Base-by-base conservation (phyloP, 2,113 vertebrate genomes). In the Myodes glareolus region DNA sequence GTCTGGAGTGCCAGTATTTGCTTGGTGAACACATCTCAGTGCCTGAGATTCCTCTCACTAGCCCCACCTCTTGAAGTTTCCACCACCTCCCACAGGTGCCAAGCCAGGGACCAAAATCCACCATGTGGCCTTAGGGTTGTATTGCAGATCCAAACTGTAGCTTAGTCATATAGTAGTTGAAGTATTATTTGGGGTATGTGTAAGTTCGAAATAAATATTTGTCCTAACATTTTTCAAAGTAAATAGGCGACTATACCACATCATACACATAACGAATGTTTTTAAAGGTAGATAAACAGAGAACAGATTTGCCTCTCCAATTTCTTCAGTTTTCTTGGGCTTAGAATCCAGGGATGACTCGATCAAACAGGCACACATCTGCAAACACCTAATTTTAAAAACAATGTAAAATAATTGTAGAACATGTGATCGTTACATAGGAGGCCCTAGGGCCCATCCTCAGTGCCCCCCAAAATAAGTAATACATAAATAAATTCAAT, bases 341-440 rank as follows among this genome's bases (percentile, higher is more conserved):
- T 84, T 10, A 2, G 17, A 39, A 88, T 39, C 0, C 19, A 3
- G 3, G 47, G 1, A 65, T 39, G 45, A 84, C 77, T 61, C 42
- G 8, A n/a, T 36, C 47, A 45, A 45, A 31, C 36, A 61, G 8
- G 23, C 17, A 52, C 50, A 50, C 33, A 3, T 47, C 3, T 47
- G 19, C 36, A 73, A 73, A 67, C 45, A 55, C 5, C 9, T 58
- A 33, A 8, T 33, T 73, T 78, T 23, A 78, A 58, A 85, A 17
- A 36, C 14, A 31, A 73, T 5, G 13, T 13, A 36, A 25, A 14
- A 29, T 36, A 39, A 25, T 25, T 21, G 0, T 31, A 72, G 3
- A 45, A 29, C 10, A 25, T 3, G 7, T 23, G 1, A 31, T 23
- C 31, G 42, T 7, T n/a, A 55, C 1, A 21, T 0, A 0, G 7